Evolutionary conservation across 2,113 vertebrate genomes (phyloP).

Genomic region (Megaceryle torquata): DNA sequence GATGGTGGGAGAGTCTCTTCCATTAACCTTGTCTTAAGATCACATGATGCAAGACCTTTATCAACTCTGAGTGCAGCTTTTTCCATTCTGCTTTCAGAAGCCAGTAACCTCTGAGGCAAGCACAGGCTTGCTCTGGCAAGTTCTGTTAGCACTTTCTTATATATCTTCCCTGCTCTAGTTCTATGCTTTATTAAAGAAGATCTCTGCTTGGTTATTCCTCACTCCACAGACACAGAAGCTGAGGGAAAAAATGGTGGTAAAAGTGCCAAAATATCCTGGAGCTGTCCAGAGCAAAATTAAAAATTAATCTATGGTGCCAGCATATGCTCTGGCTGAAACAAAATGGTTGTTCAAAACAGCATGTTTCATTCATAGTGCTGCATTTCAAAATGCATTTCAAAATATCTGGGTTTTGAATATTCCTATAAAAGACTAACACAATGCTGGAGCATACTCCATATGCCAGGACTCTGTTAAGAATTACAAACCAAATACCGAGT

Average conservation of each 20-base stretch:
- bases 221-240: not conserved
- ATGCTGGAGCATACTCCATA: not conserved
- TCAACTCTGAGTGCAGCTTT: not conserved
- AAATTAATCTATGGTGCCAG: not conserved
- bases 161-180: not conserved
- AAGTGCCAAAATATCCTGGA: not conserved
- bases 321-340: not conserved
- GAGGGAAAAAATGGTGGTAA: not conserved
- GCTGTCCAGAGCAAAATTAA: constrained; percentile 1
- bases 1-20: not conserved
- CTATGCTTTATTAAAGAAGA: not conserved
- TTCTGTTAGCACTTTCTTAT: not conserved
- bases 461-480: not conserved
- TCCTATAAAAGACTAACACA: not conserved
- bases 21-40: not conserved
- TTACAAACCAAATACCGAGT: not conserved
- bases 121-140: not conserved
- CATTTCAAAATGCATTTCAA: not conserved
- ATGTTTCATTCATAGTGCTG: not conserved
- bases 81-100: not conserved
- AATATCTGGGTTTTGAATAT: not conserved
- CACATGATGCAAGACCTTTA: not conserved
- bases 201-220: not conserved
- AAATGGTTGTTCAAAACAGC: not conserved
- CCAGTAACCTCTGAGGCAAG: not conserved